phyloP scores from a whole-genome alignment of 2,797 vertebrate genomes.

The Sebastes wilsoni region DNA sequence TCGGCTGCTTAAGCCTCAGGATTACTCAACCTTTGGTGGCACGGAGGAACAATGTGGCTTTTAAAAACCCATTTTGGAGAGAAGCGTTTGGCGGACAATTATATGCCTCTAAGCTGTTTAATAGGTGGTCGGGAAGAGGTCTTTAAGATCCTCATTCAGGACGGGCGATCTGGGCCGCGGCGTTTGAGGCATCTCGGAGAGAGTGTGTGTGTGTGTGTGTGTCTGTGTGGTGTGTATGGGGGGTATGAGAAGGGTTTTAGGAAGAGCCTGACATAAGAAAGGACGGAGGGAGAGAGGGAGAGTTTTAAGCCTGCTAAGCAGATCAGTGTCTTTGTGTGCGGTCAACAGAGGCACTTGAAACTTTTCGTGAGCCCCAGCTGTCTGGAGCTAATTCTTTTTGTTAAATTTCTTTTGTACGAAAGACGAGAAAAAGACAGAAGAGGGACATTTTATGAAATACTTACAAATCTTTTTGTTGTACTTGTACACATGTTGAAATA shows the following conservation, averaged over 20 bases:
- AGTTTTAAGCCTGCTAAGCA: conserved; percentile 73
- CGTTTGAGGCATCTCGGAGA: conserved; percentile 49
- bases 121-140: conserved; percentile 72
- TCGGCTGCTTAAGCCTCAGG: conserved; percentile 66
- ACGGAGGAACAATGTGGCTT: conserved; percentile 73
- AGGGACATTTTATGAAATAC: conserved; percentile 34
- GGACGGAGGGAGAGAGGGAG: conserved; percentile 44
- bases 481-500: conserved; percentile 9
- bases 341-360: conserved; percentile 73
- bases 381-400: conserved; percentile 64
- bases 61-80: conserved; percentile 70
- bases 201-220: conserved; percentile 1
- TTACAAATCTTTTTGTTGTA: conserved; percentile 30
- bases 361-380: conserved; percentile 51
- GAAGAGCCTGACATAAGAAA: conserved; percentile 63
- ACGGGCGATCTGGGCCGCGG: conserved; percentile 50
- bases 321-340: conserved; percentile 80
- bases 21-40: conserved; percentile 77
- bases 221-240: conserved; percentile 30
- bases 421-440: conserved; percentile 26
- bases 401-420: conserved; percentile 34
- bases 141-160: conserved; percentile 75
- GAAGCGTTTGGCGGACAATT: conserved; percentile 72
- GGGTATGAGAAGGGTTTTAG: conserved; percentile 55
- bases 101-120: conserved; percentile 76